Conservation (phyloP, 2,888 invertebrate species). For the Diplazon laetatorius region DNA sequence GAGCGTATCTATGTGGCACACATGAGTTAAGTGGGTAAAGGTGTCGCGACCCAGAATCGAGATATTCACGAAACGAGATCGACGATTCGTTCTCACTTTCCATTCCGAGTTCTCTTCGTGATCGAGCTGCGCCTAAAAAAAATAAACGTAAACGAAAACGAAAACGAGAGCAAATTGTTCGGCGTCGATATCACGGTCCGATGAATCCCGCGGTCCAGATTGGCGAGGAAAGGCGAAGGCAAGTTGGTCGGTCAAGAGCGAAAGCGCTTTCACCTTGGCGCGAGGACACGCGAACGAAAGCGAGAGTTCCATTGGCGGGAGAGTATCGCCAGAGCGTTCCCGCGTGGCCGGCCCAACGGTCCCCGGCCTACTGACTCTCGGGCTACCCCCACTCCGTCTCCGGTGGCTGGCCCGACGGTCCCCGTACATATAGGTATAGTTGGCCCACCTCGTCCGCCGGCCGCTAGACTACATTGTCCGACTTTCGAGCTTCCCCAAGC, state of each 20-base stretch:
- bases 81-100: constrained; percentile 70
- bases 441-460: no score
- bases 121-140: no score
- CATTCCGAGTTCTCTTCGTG: constrained; percentile 49
- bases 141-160: no score
- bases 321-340: no score
- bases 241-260: constrained; percentile 64
- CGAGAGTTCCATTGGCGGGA: constrained; percentile 48
- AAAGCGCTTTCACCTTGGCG: constrained; percentile 60
- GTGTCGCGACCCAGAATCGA: constrained; percentile 68
- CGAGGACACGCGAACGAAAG: constrained; percentile 58
- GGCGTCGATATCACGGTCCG: constrained; percentile 39
- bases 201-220: constrained; percentile 8
- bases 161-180: constrained; percentile 69
- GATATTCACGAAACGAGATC: constrained; percentile 37
- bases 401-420: constrained; percentile 20
- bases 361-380: constrained; percentile 45
- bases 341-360: constrained; percentile 49
- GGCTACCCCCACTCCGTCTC: neutral
- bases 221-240: constrained; percentile 64
- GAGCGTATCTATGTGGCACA: no score
- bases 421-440: no score
- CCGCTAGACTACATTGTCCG: no score
- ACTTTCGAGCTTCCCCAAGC: no score
- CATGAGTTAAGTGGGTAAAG: constrained; percentile 76